A percentile compares a stretch with the other conserved stretches of the same genome.
These are phyloP conservation scores for Cerastis rubricosa DNA, from an alignment of 2,888 invertebrate genomes.

Conservation along the genomic window DNA sequence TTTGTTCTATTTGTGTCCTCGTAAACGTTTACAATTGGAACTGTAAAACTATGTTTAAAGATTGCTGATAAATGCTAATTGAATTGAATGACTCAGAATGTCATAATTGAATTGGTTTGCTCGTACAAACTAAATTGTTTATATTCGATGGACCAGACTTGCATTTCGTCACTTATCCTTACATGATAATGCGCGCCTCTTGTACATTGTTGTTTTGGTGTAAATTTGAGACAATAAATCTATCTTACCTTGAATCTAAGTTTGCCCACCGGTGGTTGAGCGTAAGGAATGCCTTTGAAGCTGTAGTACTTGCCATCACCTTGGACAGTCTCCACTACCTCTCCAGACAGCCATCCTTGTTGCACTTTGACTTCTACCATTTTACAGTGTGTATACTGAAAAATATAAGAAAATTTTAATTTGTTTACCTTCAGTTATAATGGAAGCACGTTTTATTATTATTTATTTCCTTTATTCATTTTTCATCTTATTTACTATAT, in stretches of 20 bases:
- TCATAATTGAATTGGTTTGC: neutral
- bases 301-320: constrained; percentile 72
- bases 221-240: neutral
- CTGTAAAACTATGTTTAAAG: neutral
- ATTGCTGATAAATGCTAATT: neutral
- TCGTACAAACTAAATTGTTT: neutral
- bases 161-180: neutral
- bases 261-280: constrained; percentile 84
- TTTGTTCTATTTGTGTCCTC: neutral
- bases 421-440: neutral
- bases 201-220: neutral
- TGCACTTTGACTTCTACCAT: constrained; percentile 69
- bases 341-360: constrained; percentile 72
- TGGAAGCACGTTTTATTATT: neutral
- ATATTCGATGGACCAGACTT: too few species aligned
- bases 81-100: neutral
- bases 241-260: constrained; percentile 85
- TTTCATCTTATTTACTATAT: neutral
- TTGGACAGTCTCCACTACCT: constrained; percentile 62
- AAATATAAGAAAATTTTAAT: neutral
- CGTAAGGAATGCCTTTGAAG: constrained; percentile 87
- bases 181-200: neutral
- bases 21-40: neutral
- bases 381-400: constrained; percentile 9
- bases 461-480: constrained; percentile 58